phyloP scores from a whole-genome alignment of 2,888 invertebrate species.

The Ametastegia equiseti region DNA sequence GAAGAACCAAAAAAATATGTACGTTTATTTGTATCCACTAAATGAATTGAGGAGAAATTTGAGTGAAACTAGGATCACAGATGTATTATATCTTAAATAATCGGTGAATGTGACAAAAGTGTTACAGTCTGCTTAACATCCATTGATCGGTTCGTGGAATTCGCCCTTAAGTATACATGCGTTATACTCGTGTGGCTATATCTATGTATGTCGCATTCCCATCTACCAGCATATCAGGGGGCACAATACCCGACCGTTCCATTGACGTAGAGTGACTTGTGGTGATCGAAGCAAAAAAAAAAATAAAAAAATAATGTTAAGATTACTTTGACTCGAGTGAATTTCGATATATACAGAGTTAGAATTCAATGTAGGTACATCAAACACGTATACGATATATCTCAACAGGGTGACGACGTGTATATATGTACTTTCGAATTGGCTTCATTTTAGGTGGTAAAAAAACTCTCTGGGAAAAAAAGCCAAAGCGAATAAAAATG shows the following conservation, averaged over 20 bases:
- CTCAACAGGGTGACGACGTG: not conserved
- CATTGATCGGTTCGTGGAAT: not conserved
- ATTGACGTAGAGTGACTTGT: constrained; percentile 27
- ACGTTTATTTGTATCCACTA: not conserved
- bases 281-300: not conserved
- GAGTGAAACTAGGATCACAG: not conserved
- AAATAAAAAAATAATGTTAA: not conserved
- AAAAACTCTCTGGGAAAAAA: not conserved
- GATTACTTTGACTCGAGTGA: constrained; percentile 6
- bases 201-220: not conserved
- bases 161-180: not conserved
- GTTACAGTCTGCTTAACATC: not conserved
- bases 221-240: not conserved
- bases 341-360: constrained; percentile 27
- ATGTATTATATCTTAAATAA: not conserved
- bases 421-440: not conserved
- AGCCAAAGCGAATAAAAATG: not conserved
- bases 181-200: too few species aligned
- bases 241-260: constrained; percentile 12
- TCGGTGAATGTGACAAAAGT: not conserved
- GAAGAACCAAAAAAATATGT: too few species aligned
- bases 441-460: not conserved
- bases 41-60: not conserved
- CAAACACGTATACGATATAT: not conserved
- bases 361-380: constrained; percentile 7